These are phyloP conservation scores for Eupeodes corollae DNA, from an alignment of 1,140 invertebrate genomes.

Conservation along the genomic window DNA sequence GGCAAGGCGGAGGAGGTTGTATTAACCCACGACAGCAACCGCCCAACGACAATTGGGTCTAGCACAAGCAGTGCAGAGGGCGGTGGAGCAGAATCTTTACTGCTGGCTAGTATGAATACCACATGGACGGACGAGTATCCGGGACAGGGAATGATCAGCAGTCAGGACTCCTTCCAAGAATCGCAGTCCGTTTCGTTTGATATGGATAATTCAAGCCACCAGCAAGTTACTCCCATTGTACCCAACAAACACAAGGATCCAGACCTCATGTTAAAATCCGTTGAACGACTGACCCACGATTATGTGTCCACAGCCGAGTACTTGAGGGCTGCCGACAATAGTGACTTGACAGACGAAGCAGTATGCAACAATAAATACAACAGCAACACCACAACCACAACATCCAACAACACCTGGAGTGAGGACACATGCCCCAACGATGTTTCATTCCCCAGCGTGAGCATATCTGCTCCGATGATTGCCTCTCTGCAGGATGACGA, in stretches of 20 bases:
- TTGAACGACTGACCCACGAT: conserved; percentile 50
- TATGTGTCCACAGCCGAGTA: conserved; percentile 47
- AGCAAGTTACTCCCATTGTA: conserved; percentile 10
- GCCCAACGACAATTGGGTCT: background rate
- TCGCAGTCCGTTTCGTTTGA: conserved; percentile 30
- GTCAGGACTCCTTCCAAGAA: background rate
- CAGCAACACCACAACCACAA: conserved; percentile 28
- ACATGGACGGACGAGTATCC: conserved; percentile 12
- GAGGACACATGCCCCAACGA: conserved; percentile 62
- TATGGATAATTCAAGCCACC: conserved; percentile 39
- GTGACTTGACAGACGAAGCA: conserved; percentile 12
- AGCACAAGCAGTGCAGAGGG: conserved; percentile 26
- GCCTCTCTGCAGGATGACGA: conserved; percentile 55
- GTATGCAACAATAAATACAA: conserved; percentile 21
- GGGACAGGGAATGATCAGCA: conserved; percentile 8
- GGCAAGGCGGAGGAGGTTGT: no score
- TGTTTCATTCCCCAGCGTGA: conserved; percentile 65
- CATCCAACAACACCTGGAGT: conserved; percentile 58
- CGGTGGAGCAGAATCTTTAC: conserved; percentile 18
- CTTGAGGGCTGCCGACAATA: conserved; percentile 30
- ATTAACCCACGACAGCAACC: background rate
- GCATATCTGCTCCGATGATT: conserved; percentile 56
- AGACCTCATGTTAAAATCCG: conserved; percentile 53
- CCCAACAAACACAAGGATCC: conserved; percentile 45
- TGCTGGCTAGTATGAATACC: no score